These are phyloP conservation scores for Neoscelio sp. DNA, from an alignment of 2,888 invertebrate species.

Conservation along the genomic window DNA sequence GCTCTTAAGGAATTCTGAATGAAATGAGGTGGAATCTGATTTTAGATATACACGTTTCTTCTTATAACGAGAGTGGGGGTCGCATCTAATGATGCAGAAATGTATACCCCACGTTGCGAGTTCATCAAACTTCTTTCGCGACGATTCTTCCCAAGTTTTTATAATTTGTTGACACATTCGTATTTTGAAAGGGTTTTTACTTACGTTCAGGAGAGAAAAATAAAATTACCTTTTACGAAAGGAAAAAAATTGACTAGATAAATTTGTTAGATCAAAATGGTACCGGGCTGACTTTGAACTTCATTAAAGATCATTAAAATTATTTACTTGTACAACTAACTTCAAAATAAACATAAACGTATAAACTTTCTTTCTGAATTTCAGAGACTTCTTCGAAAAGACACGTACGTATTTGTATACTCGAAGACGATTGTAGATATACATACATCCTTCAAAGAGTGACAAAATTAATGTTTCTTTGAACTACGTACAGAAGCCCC, in stretches of 20 bases:
- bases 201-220: too few species aligned
- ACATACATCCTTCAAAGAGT: slow-evolving; percentile 2
- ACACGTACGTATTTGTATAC: neutral
- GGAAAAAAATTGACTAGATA: too few species aligned
- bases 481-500: slow-evolving; percentile 10
- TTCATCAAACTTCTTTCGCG: slow-evolving; percentile 45
- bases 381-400: neutral
- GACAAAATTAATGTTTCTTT: slow-evolving; percentile 17
- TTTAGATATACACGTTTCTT: slow-evolving; percentile 36
- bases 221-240: too few species aligned
- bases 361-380: too few species aligned
- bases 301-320: too few species aligned
- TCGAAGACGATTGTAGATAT: neutral
- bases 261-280: too few species aligned
- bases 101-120: slow-evolving; percentile 27
- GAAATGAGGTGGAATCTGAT: slow-evolving; percentile 57
- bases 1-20: slow-evolving; percentile 43
- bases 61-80: slow-evolving; percentile 12
- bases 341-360: too few species aligned
- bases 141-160: slow-evolving; percentile 9
- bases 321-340: too few species aligned
- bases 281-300: too few species aligned
- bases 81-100: slow-evolving; percentile 51
- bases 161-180: slow-evolving; percentile 11
- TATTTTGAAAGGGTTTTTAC: too few species aligned